Base-by-base conservation (phyloP, 1,140 invertebrate species). In the Cecropterus lyciades region DNA sequence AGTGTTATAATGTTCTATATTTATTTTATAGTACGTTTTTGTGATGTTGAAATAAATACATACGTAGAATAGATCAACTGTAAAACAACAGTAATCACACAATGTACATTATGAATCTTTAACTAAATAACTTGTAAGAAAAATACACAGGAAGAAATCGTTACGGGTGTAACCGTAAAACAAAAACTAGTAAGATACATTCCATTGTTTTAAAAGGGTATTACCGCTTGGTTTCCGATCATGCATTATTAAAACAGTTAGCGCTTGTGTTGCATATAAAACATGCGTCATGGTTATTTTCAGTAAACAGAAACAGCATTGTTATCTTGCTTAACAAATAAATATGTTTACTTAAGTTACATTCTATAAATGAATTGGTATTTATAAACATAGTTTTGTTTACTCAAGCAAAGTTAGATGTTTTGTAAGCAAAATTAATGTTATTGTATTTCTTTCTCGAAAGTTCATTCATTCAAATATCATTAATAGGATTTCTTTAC, bases 151-250 rank as follows among this genome's bases (percentile, higher is more conserved):
- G 16, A 49, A 15, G 57, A 24, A 49, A 48, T 10, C 27, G 57
- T 60, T 37, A 48, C 11, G 11, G 30, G 43, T 40, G 27, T 62
- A 33, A 48, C 56, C 56, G 33, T 51, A 51, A 51, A 49, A 51
- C 30, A 37, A 60, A 48, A 62, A 37, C 46, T 49, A 62, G 27
- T 33, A 14, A 48, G 45, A 49, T 60, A 15, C 56, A 60, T 60
- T 48, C 57, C 57, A 49, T 60, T 60, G 45, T 60, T 60, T 60
- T 11, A 33, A 49, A 60, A 60, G 27, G 57, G 27, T 48, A 60
- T 60, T 60, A 60, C 14, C 14, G 59, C 43, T 57, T 70, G 42
- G 14, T 62, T 52, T 69, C 53, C 40, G 52, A 72, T 67, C 62
- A 60, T 60, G 45, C 57, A 60, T 60, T 60, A 60, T 60, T 60